These are phyloP conservation scores for Erebia ligea DNA, from an alignment of 2,888 invertebrate species.

Conservation along the genomic window DNA sequence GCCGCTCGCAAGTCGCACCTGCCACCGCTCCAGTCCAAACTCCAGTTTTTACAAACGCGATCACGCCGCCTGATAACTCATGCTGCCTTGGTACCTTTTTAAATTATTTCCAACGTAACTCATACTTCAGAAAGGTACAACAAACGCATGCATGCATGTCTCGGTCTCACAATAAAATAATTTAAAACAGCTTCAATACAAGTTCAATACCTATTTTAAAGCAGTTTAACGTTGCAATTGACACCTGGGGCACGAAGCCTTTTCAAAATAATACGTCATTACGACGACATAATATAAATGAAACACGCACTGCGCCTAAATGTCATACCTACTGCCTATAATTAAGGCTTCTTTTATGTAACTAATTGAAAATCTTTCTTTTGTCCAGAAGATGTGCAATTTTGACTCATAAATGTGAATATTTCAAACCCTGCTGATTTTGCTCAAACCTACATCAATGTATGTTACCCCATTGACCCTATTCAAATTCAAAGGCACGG, in stretches of 20 bases:
- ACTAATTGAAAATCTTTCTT: not conserved
- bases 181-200: conserved; percentile 25
- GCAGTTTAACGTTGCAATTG: conserved; percentile 61
- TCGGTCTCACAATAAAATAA: conserved; percentile 28
- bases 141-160: conserved; percentile 24
- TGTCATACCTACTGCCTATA: not conserved
- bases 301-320: not conserved
- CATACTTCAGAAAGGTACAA: conserved; percentile 49
- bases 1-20: conserved; percentile 63
- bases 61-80: conserved; percentile 48
- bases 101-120: conserved; percentile 48
- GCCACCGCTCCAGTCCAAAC: conserved; percentile 48
- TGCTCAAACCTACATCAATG: not conserved
- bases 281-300: not conserved
- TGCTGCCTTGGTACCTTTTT: conserved; percentile 48
- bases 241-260: conserved; percentile 57
- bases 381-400: not conserved
- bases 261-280: conserved; percentile 32
- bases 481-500: no score
- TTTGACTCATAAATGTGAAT: not conserved
- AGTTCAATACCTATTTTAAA: conserved; percentile 41
- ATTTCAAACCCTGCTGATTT: not conserved
- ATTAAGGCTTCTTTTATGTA: not conserved
- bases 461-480: not conserved
- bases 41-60: conserved; percentile 57